phyloP scores from a whole-genome alignment of 2,797 vertebrate genomes.

The Neomorphus geoffroyi region DNA sequence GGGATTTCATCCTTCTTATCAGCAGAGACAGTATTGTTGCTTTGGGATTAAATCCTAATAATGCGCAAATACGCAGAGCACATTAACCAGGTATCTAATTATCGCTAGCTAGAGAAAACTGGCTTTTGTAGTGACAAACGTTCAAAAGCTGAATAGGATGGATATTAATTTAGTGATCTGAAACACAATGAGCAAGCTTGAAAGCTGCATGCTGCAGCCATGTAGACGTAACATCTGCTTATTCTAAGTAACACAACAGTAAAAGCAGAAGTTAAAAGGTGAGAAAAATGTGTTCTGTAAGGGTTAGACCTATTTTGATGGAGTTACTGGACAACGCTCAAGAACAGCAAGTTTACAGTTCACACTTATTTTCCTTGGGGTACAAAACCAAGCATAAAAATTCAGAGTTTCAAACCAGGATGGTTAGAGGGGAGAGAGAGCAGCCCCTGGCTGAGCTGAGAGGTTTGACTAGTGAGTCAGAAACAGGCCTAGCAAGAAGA shows the following conservation, averaged over 20 bases:
- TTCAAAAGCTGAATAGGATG: neutral
- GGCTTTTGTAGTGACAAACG: neutral
- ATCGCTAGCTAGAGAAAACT: neutral
- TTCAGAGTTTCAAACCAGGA: neutral
- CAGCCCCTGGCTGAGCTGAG: neutral
- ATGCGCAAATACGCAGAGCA: neutral
- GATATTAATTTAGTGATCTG: neutral
- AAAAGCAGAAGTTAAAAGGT: neutral
- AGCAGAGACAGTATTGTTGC: neutral
- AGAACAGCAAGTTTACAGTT: neutral
- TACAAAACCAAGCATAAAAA: neutral
- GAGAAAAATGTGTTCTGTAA: neutral
- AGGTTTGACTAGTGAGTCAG: neutral
- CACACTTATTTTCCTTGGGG: neutral
- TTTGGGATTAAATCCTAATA: constrained; percentile 10
- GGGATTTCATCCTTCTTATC: constrained; percentile 1
- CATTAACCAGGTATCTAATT: constrained; percentile 34
- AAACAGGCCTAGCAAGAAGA: neutral
- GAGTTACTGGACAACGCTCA: neutral
- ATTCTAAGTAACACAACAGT: neutral
- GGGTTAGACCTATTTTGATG: neutral
- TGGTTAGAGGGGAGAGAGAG: neutral
- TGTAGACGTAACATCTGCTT: neutral
- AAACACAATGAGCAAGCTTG: neutral
- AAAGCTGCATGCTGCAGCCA: neutral